A percentile compares a stretch with the other conserved stretches of the same genome.
These are phyloP conservation scores for Drosophila anceps DNA, from an alignment of 2,888 invertebrate species.

Conservation along the genomic window DNA sequence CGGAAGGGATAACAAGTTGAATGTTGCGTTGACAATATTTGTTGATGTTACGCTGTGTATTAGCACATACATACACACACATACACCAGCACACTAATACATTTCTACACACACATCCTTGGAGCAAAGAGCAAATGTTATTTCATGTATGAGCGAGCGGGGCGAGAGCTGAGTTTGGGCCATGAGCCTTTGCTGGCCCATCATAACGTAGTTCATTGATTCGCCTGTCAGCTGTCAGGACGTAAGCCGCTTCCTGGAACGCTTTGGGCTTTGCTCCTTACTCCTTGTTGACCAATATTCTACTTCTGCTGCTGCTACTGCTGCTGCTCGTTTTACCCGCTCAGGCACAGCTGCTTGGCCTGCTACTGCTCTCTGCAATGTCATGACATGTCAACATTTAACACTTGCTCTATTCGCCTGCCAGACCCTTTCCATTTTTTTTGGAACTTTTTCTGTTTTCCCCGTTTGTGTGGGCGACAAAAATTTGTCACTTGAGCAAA, in stretches of 20 bases:
- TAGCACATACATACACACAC: conserved; percentile 49
- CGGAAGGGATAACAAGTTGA: conserved; percentile 80
- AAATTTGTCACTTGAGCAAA: conserved; percentile 76
- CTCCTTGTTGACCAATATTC: conserved; percentile 61
- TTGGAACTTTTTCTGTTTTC: conserved; percentile 52
- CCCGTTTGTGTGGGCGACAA: conserved; percentile 44
- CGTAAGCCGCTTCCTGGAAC: conserved; percentile 72
- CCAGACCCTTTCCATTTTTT: conserved; percentile 26
- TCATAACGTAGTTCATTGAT: conserved; percentile 78
- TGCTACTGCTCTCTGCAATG: conserved; percentile 68
- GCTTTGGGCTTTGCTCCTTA: conserved; percentile 24
- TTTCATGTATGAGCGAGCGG: conserved; percentile 36
- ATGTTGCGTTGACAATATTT: conserved; percentile 79
- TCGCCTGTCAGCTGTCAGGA: conserved; percentile 77
- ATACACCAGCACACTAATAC: conserved; percentile 4
- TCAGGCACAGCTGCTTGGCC: conserved; percentile 49
- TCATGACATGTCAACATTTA: conserved; percentile 81
- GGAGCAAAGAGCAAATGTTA: conserved; percentile 55
- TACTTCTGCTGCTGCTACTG: conserved; percentile 10
- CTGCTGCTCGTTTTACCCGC: conserved; percentile 27
- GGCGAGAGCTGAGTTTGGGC: conserved; percentile 15
- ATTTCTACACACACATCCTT: conserved; percentile 6
- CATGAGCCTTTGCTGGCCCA: conserved; percentile 47
- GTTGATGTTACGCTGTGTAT: conserved; percentile 64
- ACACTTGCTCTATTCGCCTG: conserved; percentile 75